A percentile compares a stretch with the other conserved stretches of the same genome.
Evolutionary conservation across 2,797 vertebrate genomes (phyloP).

Genomic region (Paedocypris micromegethes): DNA sequence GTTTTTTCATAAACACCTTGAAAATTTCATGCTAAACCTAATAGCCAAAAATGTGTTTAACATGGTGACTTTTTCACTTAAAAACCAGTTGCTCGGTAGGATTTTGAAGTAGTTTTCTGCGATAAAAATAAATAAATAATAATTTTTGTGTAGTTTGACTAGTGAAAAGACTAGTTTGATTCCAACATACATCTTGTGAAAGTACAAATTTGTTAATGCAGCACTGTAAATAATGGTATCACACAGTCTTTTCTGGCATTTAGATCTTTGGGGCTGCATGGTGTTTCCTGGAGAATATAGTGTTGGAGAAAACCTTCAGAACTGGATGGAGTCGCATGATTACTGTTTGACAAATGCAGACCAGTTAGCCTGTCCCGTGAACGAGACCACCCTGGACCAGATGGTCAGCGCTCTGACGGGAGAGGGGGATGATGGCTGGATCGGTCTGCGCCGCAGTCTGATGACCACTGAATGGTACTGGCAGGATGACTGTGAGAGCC

Average conservation of each 20-base stretch:
- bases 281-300: conserved; percentile 17
- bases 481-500: conserved; percentile 34
- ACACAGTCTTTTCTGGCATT: too few relatives aligned
- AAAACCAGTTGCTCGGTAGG: too few relatives aligned
- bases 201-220: not conserved
- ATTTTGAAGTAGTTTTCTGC: too few relatives aligned
- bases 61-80: too few relatives aligned
- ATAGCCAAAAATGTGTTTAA: too few relatives aligned
- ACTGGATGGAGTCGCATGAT: conserved; percentile 55
- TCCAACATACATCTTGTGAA: not conserved
- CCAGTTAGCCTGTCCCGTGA: conserved; percentile 50
- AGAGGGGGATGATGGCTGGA: conserved; percentile 48
- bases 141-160: too few relatives aligned
- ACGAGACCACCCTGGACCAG: fast-evolving
- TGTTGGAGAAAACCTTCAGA: not conserved
- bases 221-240: too few relatives aligned
- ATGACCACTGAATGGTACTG: conserved; percentile 61
- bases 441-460: conserved; percentile 61
- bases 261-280: conserved; percentile 60
- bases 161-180: not conserved
- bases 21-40: too few relatives aligned
- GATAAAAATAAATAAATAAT: too few relatives aligned
- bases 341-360: conserved; percentile 20
- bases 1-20: too few relatives aligned
- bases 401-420: conserved; percentile 13